These are phyloP conservation scores for Podiceps cristatus DNA, from an alignment of 2,113 vertebrate genomes.

Conservation along the genomic window DNA sequence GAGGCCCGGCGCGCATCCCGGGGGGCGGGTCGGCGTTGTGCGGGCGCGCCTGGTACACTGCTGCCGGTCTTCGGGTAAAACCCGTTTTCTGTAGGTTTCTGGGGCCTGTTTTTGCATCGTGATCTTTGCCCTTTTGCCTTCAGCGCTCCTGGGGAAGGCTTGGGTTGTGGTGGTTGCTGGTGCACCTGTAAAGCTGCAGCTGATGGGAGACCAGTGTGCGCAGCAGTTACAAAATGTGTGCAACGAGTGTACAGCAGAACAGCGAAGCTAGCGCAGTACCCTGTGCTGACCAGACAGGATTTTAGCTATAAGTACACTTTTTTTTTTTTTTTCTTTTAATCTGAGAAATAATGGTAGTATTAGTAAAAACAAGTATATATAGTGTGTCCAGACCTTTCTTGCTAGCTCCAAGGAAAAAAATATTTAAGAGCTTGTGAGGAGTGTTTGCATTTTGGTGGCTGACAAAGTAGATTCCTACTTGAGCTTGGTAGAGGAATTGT, in stretches of 20 bases:
- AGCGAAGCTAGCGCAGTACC: not conserved
- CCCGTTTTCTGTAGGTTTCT: rapidly evolving
- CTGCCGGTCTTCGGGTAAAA: rapidly evolving
- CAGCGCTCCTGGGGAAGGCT: not conserved
- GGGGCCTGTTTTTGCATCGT: no score
- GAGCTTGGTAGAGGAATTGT: not conserved
- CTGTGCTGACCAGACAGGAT: not conserved
- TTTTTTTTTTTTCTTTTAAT: not conserved
- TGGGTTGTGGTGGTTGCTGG: not conserved
- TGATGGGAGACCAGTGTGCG: not conserved
- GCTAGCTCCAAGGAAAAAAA: not conserved
- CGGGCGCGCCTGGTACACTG: rapidly evolving
- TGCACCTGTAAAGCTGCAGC: not conserved
- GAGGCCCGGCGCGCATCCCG: not conserved
- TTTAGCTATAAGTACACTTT: not conserved
- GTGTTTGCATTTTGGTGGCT: not conserved
- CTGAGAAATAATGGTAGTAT: not conserved
- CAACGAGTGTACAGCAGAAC: no score
- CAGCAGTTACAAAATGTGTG: rapidly evolving
- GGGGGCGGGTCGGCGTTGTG: not conserved
- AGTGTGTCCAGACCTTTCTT: not conserved
- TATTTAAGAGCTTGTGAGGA: not conserved
- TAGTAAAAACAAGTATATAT: not conserved
- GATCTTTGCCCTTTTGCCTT: not conserved
- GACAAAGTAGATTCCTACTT: not conserved